Percentiles rank a stretch among this genome's conserved stretches.
Evolutionary conservation across 2,113 vertebrate genomes (phyloP).

Genomic region (Gadus macrocephalus): DNA sequence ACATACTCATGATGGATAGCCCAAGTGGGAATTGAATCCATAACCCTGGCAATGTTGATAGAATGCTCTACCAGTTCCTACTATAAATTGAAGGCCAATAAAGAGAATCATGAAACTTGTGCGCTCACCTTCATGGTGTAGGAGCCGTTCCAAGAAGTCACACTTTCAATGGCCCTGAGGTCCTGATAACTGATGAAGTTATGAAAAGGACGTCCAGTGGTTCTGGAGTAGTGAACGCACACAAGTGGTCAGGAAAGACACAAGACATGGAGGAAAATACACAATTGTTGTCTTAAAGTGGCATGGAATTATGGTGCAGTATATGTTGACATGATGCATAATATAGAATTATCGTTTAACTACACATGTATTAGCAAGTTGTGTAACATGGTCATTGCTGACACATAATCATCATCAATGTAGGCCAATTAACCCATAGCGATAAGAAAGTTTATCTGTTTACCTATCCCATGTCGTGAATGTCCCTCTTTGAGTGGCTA

Average conservation of each 20-base stretch:
- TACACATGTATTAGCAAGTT: no score
- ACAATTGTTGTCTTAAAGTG: no score
- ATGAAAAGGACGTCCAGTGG: constrained; percentile 88
- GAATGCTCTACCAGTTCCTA: no score
- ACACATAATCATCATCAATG: background rate
- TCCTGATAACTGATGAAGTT: constrained; percentile 99
- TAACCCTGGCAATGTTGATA: no score
- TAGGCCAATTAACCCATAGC: no score
- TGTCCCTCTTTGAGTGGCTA: constrained; percentile 88
- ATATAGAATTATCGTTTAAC: background rate
- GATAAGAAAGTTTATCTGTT: constrained; percentile 11
- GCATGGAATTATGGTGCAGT: no score
- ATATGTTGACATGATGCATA: background rate
- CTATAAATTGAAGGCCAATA: no score
- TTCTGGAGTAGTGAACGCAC: constrained; percentile 62
- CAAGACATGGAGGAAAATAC: background rate
- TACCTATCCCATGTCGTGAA: constrained; percentile 95
- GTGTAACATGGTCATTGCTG: background rate
- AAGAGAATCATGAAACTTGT: no score
- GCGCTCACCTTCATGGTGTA: constrained; percentile 83
- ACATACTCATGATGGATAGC: no score
- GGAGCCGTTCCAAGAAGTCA: constrained; percentile 88
- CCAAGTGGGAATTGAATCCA: no score
- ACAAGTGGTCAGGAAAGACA: background rate
- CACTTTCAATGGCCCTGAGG: constrained; percentile 80